These are phyloP conservation scores for Porites lobata DNA, from an alignment of 92 coral and sea anemone genomes.

Conservation along the genomic window DNA sequence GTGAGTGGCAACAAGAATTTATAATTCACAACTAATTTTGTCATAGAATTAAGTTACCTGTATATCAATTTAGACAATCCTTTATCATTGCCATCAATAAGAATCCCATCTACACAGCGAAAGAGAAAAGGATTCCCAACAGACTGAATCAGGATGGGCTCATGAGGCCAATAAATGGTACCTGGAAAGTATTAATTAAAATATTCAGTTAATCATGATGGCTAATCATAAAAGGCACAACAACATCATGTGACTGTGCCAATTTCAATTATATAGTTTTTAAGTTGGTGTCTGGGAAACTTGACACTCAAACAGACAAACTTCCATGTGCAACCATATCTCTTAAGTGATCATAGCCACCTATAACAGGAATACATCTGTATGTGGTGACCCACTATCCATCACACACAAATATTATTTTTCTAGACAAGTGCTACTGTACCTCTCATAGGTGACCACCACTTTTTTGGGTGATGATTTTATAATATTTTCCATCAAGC, in stretches of 20 bases:
- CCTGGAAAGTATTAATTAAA: constrained; percentile 39
- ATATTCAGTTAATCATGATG: not conserved
- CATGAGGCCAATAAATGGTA: constrained; percentile 91
- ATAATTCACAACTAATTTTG: not conserved
- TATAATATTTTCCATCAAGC: no score
- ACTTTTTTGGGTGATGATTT: no score
- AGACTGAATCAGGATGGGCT: constrained; percentile 93
- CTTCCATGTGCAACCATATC: no score
- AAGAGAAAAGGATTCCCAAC: constrained; percentile 90
- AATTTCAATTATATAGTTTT: no score
- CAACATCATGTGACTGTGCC: not conserved
- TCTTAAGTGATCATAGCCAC: no score
- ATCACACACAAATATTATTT: no score
- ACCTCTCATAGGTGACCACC: no score
- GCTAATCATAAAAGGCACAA: not conserved
- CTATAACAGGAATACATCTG: no score
- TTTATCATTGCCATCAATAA: constrained; percentile 96
- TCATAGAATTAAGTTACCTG: constrained; percentile 58
- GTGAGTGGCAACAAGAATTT: not conserved
- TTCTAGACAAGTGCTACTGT: no score
- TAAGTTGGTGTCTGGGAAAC: no score
- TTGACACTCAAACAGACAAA: no score
- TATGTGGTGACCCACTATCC: no score
- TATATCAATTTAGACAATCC: constrained; percentile 90
- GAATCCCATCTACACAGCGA: constrained; percentile 94